Base-by-base conservation (phyloP, 2,797 vertebrate genomes). In the Chelonia mydas region DNA sequence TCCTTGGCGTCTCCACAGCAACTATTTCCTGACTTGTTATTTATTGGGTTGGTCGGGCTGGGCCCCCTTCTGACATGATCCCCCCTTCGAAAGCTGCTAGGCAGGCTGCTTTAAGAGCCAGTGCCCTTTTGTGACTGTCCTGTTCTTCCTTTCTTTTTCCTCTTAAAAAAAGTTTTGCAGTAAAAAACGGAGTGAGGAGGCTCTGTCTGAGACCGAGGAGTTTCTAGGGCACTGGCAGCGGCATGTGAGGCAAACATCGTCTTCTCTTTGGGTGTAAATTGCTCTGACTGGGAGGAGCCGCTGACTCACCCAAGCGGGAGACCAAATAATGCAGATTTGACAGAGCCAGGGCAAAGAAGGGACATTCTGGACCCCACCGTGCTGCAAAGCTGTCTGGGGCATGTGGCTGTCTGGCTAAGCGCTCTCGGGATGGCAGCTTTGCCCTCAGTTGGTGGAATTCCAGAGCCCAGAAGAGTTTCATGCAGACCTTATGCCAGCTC, bases 171-270 rank as follows among this genome's bases (percentile, higher is more conserved):
- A 59, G 50, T 89, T 93, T 89, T 94, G 57, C 80, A 61, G 12
- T 65, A 55, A 59, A 83, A 33, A 25, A 5, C 0, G 6, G 82
- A 37, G 86, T 68, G 74, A 57, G 61, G 68, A 96, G 74, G 80
- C 74, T 90, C 92, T 89, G 59, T 51, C 83, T 31, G 89, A 94
- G 93, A 81, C 59, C 41, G 85, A 49, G 80, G 31, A 86, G 94
- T 94, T 96, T 90, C 95, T 85, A 88, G 95, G 96, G 95, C 90
- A 89, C 89, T 21, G 15, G n/a, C 25, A 6, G 17, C 3, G 85
- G 21, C 16, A 1, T 16, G n/a, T 8, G 7, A 37, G 68, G 61
- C 15, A 49, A 78, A 47, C 7, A 47, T 77, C 5, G 11, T 45
- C 37, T 74, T 41, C 72, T 74, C 37, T 74, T 74, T 45, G 45